Evolutionary conservation across 2,113 vertebrate species (phyloP), one percentile per base, ranked within the genome.

Genomic region (Suricata suricatta): DNA sequence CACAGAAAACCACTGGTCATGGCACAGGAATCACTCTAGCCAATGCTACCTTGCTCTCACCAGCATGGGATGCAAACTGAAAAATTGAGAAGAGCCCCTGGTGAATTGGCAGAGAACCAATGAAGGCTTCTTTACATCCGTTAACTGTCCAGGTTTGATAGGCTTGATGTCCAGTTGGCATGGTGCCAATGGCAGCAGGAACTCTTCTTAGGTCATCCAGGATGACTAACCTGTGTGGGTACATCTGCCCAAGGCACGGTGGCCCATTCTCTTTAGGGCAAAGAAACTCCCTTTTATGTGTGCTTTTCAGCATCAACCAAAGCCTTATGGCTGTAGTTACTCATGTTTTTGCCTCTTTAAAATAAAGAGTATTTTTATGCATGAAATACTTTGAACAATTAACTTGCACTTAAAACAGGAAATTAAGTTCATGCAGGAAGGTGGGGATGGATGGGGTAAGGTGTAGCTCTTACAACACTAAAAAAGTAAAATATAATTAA

Each of bases 161-260:
- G 38, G 27, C 38, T 15, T 25, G 66, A 35, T 29, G 8, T 35
- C 29, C 66, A 91, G 29, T 38, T 66, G 82, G 38, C 52, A n/a
- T 15, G 71, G 33, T 47, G 52, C 54, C n/a, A 72, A 29, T 7
- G n/a, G n/a, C 8, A 88, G 33, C 17, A 21, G n/a, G 69, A 17
- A 47, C 31, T 35, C 38, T 89, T 81, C 50, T 72, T 47, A 69
- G 11, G 72, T 44, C 57, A 64, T n/a, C 97, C 38, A 95, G 54
- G 60, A 63, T 82, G 69, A n/a, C 83, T 88, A 72, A 92, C 68
- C 77, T 89, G 25, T 77, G 92, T 81, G 29, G n/a, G 88, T 17
- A 2, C 5, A n/a, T 88, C 27, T 85, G 23, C 21, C n/a, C 1
- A 1, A 95, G 68, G 21, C 90, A 4, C 31, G 35, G 29, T 27